phyloP scores from a whole-genome alignment of 2,888 invertebrate genomes.

The Ennomos erosarius region DNA sequence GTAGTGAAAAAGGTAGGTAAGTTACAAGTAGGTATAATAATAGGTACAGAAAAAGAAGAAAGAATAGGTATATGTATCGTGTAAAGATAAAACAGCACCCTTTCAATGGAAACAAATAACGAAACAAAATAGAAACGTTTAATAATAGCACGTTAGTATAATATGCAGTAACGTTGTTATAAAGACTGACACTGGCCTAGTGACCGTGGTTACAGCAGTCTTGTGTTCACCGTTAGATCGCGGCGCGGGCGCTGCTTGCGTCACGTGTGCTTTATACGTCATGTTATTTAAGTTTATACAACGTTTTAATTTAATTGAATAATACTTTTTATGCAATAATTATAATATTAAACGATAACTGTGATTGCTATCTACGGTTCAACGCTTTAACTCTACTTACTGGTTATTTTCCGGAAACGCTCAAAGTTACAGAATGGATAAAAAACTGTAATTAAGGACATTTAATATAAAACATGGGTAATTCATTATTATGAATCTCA shows the following conservation, averaged over 20 bases:
- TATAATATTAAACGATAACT: too few relatives aligned
- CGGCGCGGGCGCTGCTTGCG: conserved; percentile 36
- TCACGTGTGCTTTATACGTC: conserved; percentile 46
- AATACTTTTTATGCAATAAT: neutral
- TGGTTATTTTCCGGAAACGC: too few relatives aligned
- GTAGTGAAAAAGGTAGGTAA: too few relatives aligned
- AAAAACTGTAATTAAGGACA: conserved; percentile 4
- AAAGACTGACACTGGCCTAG: conserved; percentile 40
- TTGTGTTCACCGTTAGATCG: conserved; percentile 52
- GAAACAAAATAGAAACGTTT: neutral
- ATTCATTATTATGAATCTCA: conserved; percentile 7
- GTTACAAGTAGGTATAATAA: too few relatives aligned
- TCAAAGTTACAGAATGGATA: conserved; percentile 6
- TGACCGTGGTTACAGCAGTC: conserved; percentile 39
- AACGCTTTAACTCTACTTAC: too few relatives aligned
- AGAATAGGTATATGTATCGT: too few relatives aligned
- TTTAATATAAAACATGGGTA: conserved; percentile 7
- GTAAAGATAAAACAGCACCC: neutral
- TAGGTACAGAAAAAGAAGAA: too few relatives aligned
- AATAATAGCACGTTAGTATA: conserved; percentile 5
- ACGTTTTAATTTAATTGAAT: conserved; percentile 19
- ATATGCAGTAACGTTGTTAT: conserved; percentile 24
- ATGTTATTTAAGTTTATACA: conserved; percentile 42
- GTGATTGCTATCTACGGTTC: too few relatives aligned
- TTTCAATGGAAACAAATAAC: too few relatives aligned